A percentile compares a stretch with the other conserved stretches of the same genome.
These are phyloP conservation scores for Eonycteris spelaea DNA, from an alignment of 2,113 vertebrate genomes.

Conservation along the genomic window DNA sequence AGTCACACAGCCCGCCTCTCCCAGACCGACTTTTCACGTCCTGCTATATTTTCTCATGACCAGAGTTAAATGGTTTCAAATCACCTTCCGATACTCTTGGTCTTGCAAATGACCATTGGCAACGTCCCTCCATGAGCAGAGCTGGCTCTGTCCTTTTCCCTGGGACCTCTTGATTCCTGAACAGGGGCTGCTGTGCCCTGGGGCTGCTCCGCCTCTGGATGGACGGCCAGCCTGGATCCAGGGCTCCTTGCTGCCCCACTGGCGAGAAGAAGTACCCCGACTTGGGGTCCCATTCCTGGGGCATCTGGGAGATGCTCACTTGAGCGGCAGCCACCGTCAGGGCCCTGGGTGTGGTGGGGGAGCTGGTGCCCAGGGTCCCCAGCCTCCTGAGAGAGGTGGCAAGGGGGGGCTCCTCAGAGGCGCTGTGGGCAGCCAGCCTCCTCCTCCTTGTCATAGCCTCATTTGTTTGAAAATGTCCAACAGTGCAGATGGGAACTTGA, in stretches of 20 bases:
- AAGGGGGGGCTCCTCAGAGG: accelerated
- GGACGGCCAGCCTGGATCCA: accelerated
- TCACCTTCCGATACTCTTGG: not conserved
- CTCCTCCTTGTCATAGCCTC: too few species aligned
- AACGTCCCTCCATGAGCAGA: accelerated
- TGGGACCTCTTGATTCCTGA: not conserved
- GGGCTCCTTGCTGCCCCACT: accelerated
- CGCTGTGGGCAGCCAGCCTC: accelerated
- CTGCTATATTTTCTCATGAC: not conserved
- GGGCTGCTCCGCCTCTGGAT: accelerated
- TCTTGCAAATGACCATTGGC: not conserved
- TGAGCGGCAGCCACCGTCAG: too few species aligned
- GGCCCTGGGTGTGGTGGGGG: accelerated
- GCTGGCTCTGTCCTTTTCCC: accelerated
- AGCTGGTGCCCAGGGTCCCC: not conserved
- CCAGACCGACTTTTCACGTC: not conserved
- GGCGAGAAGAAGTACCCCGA: not conserved
- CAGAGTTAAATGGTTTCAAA: not conserved
- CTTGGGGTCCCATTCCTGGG: accelerated
- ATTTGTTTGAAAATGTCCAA: not conserved
- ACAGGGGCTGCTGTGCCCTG: accelerated
- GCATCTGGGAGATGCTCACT: accelerated
- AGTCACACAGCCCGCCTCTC: too few species aligned
- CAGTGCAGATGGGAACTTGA: accelerated
- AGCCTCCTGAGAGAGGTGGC: accelerated